These are phyloP conservation scores for Labeo catla DNA, from an alignment of 2,113 vertebrate species.

Conservation along the genomic window DNA sequence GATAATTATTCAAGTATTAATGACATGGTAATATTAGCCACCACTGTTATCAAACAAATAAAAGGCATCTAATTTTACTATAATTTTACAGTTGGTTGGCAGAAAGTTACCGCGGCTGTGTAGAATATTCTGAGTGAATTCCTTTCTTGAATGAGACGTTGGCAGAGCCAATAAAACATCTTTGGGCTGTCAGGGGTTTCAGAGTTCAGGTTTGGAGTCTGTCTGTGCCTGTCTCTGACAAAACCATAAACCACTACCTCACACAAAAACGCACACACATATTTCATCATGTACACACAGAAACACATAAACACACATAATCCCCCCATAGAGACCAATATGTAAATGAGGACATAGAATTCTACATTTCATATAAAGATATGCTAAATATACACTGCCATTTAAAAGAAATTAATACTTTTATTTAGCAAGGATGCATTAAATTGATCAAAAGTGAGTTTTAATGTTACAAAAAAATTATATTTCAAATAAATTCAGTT, in stretches of 20 bases:
- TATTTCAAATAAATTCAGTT: not conserved
- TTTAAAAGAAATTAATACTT: not conserved
- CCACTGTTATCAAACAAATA: not conserved
- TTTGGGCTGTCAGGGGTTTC: constrained; percentile 32
- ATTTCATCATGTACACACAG: not conserved
- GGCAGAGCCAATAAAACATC: constrained; percentile 29
- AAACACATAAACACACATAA: not conserved
- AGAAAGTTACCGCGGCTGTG: not conserved
- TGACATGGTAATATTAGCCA: not conserved
- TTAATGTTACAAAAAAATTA: not conserved
- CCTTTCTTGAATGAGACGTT: not conserved
- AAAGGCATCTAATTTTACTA: not conserved
- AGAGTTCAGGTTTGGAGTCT: constrained; percentile 46
- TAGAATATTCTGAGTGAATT: not conserved
- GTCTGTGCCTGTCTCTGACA: constrained; percentile 56
- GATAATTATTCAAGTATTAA: not conserved
- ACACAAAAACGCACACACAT: constrained; percentile 11
- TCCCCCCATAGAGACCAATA: not conserved
- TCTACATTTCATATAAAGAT: not conserved
- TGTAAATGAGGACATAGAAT: not conserved
- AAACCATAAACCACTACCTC: constrained; percentile 43
- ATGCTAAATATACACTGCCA: not conserved
- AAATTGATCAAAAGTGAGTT: not conserved
- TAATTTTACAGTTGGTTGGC: not conserved
- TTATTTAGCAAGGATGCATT: not conserved